Evolutionary conservation across 2,113 vertebrate species (phyloP).

Genomic region (Solea senegalensis): DNA sequence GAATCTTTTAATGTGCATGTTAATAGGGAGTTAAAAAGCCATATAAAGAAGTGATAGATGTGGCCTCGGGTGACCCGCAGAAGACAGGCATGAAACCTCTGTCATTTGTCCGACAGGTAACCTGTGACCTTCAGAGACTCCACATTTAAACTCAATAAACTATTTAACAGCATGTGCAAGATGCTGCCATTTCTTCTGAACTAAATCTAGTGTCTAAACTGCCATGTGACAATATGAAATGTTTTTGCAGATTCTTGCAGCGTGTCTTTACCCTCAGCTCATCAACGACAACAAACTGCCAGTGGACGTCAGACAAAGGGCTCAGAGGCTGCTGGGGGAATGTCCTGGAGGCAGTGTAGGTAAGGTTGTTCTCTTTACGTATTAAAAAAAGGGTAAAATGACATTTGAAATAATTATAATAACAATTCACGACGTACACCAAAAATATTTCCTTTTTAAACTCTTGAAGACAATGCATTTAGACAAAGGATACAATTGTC

Average conservation of each 20-base stretch:
- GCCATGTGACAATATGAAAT: neutral
- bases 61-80: constrained; percentile 66
- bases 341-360: constrained; percentile 74
- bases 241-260: constrained; percentile 72
- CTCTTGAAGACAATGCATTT: no score
- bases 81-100: constrained; percentile 72
- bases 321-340: constrained; percentile 52
- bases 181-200: neutral
- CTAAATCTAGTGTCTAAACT: neutral
- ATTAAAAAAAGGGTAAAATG: no score
- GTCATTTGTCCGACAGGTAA: constrained; percentile 79
- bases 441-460: no score
- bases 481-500: no score
- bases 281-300: constrained; percentile 61
- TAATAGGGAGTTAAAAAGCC: constrained; percentile 66
- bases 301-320: constrained; percentile 68
- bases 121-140: neutral
- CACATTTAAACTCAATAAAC: neutral
- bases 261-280: constrained; percentile 76
- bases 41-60: constrained; percentile 67
- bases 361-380: constrained; percentile 37
- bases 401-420: no score
- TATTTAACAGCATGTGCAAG: neutral
- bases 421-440: no score
- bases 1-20: neutral